Evolutionary conservation across 53 echinoderm and acorn worm species (phyloP).

Genomic region (Henricia sp.): DNA sequence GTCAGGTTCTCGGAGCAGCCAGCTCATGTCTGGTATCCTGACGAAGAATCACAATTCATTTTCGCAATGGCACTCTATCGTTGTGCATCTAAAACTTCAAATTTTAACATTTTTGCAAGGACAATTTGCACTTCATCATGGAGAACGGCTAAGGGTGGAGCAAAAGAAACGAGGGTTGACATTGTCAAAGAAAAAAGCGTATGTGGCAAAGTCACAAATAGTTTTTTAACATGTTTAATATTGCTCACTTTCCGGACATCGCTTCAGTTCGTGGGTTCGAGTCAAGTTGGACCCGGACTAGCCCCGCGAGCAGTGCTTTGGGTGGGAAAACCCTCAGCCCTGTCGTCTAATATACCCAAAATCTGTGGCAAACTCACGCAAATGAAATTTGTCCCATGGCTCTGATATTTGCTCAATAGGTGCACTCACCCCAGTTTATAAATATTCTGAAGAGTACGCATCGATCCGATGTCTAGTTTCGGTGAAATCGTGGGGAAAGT

Average conservation of each 20-base stretch:
- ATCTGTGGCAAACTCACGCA: no score
- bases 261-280: not conserved
- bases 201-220: not conserved
- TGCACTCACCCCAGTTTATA: no score
- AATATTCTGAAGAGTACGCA: no score
- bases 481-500: no score
- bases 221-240: not conserved
- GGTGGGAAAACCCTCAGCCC: no score
- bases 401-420: no score
- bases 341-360: no score
- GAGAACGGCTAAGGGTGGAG: slow-evolving; percentile 12
- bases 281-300: not conserved
- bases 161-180: slow-evolving; percentile 38
- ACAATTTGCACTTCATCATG: slow-evolving; percentile 13
- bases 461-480: no score
- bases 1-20: no score
- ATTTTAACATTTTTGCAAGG: slow-evolving; percentile 15
- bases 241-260: slow-evolving; percentile 43
- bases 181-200: slow-evolving; percentile 38
- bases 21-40: no score
- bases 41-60: not conserved
- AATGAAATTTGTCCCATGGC: no score
- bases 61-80: slow-evolving; percentile 25
- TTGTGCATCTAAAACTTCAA: slow-evolving; percentile 24
- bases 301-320: not conserved